phyloP scores from a whole-genome alignment of 2,797 vertebrate genomes.

The Halcyon badia region DNA sequence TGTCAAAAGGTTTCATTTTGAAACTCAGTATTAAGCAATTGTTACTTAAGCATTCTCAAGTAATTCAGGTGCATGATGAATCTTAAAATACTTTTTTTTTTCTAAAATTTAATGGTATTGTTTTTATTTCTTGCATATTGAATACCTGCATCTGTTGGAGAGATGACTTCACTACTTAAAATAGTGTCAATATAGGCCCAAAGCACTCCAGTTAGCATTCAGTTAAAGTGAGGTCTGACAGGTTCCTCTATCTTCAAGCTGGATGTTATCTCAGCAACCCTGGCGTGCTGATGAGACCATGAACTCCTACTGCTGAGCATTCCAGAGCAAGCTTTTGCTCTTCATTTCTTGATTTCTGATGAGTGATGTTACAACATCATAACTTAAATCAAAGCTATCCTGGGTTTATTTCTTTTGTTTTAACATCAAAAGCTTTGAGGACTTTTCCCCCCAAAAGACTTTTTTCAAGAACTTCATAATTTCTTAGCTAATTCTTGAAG shows the following conservation, averaged over 20 bases:
- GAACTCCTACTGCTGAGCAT: neutral
- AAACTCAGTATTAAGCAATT: neutral
- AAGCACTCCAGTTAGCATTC: neutral
- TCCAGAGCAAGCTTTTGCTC: slow-evolving; percentile 2
- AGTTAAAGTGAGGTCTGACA: neutral
- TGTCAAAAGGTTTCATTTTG: neutral
- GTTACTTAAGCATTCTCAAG: neutral
- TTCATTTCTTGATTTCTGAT: neutral
- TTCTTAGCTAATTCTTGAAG: neutral
- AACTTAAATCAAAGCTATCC: neutral
- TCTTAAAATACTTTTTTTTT: neutral
- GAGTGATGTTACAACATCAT: neutral
- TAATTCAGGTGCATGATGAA: neutral
- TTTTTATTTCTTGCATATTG: neutral
- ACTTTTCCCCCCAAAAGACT: neutral
- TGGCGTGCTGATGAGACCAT: neutral
- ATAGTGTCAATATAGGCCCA: neutral
- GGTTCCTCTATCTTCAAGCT: neutral
- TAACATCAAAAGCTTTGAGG: neutral
- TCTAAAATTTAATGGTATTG: neutral
- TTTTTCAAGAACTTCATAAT: neutral
- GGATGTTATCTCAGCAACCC: neutral
- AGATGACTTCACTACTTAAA: neutral
- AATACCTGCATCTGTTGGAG: neutral
- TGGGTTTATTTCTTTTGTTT: neutral